Conservation (phyloP, 2,888 invertebrate genomes). For the Perizoma flavofasciatum region DNA sequence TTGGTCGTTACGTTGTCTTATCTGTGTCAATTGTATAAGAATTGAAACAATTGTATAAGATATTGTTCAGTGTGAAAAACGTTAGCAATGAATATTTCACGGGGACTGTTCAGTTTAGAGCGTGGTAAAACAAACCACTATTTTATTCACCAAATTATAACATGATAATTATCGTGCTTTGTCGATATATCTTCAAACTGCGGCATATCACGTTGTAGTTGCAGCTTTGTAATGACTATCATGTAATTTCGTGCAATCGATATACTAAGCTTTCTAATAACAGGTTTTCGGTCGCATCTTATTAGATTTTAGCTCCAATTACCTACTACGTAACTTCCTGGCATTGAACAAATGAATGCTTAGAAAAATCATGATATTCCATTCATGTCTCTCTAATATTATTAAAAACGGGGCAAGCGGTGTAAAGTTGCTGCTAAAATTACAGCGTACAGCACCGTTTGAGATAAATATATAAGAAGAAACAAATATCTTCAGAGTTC, state of each 20-base stretch:
- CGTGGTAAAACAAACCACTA: neutral
- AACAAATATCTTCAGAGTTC: neutral
- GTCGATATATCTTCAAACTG: too few species aligned
- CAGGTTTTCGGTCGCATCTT: conserved; percentile 43
- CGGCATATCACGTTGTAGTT: too few species aligned
- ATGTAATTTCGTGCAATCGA: conserved; percentile 38
- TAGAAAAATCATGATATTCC: conserved; percentile 51
- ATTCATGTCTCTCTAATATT: too few species aligned
- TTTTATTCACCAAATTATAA: conserved; percentile 10
- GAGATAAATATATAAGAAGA: neutral
- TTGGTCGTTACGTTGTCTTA: neutral
- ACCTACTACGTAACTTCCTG: conserved; percentile 48
- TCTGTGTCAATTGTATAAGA: too few species aligned
- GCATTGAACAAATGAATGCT: conserved; percentile 47
- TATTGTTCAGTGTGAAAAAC: neutral
- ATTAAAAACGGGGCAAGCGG: neutral
- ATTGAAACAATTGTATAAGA: too few species aligned
- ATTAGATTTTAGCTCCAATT: conserved; percentile 46
- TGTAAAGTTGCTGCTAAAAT: neutral
- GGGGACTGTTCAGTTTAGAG: neutral
- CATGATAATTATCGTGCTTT: neutral
- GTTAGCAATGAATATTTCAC: too few species aligned
- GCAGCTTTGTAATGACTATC: conserved; percentile 33
- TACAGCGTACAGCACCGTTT: neutral
- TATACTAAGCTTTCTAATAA: conserved; percentile 50